Conservation (phyloP, 2,113 vertebrate genomes). For the Acanthochromis polyacanthus region DNA sequence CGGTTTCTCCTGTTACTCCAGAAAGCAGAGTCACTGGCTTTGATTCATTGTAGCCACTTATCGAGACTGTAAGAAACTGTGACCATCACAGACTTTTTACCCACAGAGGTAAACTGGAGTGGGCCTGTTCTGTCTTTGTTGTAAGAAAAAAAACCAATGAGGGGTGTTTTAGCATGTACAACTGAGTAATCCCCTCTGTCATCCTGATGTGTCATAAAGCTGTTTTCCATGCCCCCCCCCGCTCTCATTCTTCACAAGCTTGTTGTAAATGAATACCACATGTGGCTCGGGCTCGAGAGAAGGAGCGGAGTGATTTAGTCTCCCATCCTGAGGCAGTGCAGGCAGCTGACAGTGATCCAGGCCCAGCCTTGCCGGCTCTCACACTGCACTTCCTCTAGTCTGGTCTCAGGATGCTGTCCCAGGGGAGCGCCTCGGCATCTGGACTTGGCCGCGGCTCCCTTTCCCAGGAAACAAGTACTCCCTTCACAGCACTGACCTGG, state of each 20-base stretch:
- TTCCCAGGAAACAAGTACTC: conserved; percentile 93
- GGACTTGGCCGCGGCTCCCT: conserved; percentile 88
- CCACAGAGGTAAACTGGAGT: conserved; percentile 64
- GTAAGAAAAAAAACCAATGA: conserved; percentile 51
- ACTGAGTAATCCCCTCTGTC: conserved; percentile 80
- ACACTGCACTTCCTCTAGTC: conserved; percentile 84
- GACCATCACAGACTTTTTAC: conserved; percentile 63
- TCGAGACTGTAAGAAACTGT: conserved; percentile 58
- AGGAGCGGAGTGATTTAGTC: conserved; percentile 79
- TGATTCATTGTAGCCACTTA: conserved; percentile 48
- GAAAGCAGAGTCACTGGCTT: conserved; percentile 42
- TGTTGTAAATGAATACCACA: conserved; percentile 84
- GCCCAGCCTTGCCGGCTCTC: conserved; percentile 70
- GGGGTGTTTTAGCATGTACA: conserved; percentile 69
- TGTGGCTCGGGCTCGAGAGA: conserved; percentile 75
- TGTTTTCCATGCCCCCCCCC: conserved; percentile 75
- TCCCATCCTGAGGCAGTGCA: conserved; percentile 78
- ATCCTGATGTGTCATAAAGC: conserved; percentile 83
- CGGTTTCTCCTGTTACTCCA: conserved; percentile 55
- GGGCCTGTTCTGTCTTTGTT: conserved; percentile 49
- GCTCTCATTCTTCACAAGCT: conserved; percentile 74
- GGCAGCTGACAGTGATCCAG: conserved; percentile 79
- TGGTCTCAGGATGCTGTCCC: conserved; percentile 85
- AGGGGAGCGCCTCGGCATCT: conserved; percentile 88
- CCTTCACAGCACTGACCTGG: conserved; percentile 85